Conservation (phyloP, 2,888 invertebrate species). For the Cheilosia variabilis region DNA sequence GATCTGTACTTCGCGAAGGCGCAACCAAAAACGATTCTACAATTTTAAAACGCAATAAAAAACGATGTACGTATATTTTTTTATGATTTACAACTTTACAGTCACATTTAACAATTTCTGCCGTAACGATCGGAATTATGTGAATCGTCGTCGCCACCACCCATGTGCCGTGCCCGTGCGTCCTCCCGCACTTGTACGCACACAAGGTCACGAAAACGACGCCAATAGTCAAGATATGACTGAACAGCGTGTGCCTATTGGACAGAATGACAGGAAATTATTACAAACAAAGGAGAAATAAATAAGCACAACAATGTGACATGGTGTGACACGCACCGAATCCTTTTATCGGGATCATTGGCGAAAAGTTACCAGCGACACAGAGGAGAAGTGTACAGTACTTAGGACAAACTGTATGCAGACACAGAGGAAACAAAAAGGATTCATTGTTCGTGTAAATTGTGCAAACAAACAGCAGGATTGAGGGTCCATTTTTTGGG, state of each 20-base stretch:
- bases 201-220: constrained; percentile 70
- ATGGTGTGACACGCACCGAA: constrained; percentile 77
- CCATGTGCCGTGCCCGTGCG: constrained; percentile 10
- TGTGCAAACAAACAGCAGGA: constrained; percentile 68
- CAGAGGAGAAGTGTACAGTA: constrained; percentile 18
- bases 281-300: constrained; percentile 72
- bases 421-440: constrained; percentile 53
- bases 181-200: constrained; percentile 7
- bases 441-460: constrained; percentile 62
- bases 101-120: constrained; percentile 69
- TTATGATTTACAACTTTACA: constrained; percentile 75
- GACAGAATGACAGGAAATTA: constrained; percentile 67
- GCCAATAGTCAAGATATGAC: constrained; percentile 62
- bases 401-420: constrained; percentile 25
- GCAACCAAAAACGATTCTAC: constrained; percentile 60
- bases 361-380: constrained; percentile 58
- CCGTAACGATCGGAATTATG: constrained; percentile 70
- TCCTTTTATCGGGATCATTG: constrained; percentile 76
- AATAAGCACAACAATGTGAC: constrained; percentile 72
- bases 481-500: constrained; percentile 50
- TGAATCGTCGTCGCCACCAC: constrained; percentile 38
- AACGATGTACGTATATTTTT: constrained; percentile 51
- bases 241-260: constrained; percentile 66
- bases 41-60: constrained; percentile 71
- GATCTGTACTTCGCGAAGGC: constrained; percentile 33